These are phyloP conservation scores for Perithous albicinctus DNA, from an alignment of 2,888 invertebrate genomes.

Conservation along the genomic window DNA sequence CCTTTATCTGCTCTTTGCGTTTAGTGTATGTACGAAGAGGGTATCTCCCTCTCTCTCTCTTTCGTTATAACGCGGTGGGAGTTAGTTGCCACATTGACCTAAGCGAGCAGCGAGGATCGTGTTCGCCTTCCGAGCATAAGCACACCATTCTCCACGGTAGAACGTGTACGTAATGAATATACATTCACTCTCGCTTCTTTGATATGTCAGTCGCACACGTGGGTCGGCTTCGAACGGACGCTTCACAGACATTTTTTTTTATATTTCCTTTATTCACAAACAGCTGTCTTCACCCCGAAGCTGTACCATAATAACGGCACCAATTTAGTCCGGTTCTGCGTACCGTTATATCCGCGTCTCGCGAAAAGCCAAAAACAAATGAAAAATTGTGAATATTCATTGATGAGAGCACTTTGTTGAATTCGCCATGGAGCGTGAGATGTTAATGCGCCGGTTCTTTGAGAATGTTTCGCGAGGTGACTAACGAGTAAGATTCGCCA, in stretches of 20 bases:
- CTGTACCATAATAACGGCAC: background rate
- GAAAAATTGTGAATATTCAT: background rate
- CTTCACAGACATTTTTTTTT: background rate
- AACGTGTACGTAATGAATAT: conserved; percentile 12
- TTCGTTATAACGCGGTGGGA: background rate
- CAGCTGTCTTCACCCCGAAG: background rate
- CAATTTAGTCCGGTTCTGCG: background rate
- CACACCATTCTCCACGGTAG: background rate
- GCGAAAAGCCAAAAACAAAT: background rate
- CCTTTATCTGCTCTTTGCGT: background rate
- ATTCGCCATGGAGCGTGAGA: background rate
- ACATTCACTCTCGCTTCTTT: conserved; percentile 16
- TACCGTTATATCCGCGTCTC: background rate
- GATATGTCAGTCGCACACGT: conserved; percentile 66
- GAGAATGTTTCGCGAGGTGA: conserved; percentile 17
- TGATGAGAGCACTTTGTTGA: background rate
- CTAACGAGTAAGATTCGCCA: conserved; percentile 15
- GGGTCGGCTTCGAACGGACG: conserved; percentile 54
- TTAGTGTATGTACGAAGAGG: background rate
- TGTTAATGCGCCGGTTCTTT: background rate
- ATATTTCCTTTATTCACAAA: background rate
- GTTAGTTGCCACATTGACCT: background rate
- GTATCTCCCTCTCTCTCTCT: no score
- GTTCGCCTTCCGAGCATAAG: conserved; percentile 9
- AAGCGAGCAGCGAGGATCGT: background rate